phyloP scores from a whole-genome alignment of 2,888 invertebrate genomes.

The Gortyna flavago region DNA sequence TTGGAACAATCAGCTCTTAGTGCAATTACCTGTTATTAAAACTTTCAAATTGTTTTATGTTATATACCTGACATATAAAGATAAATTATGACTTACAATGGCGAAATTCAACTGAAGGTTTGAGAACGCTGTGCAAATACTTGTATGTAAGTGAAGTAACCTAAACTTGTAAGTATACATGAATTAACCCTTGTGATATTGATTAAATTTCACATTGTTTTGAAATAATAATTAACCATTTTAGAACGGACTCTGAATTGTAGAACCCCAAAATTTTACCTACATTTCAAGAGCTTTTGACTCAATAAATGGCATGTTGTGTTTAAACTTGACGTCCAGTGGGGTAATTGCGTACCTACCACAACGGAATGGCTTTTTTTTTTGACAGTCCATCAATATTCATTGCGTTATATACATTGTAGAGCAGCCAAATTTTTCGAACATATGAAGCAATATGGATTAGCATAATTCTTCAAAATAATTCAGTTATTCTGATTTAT shows the following conservation, averaged over 20 bases:
- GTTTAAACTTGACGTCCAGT: not conserved
- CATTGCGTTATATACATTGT: not conserved
- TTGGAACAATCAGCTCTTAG: no score
- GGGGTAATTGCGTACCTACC: not conserved
- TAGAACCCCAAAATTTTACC: not conserved
- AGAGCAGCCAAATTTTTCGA: no score
- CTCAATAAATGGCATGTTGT: not conserved
- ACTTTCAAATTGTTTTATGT: constrained; percentile 31
- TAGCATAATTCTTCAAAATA: no score
- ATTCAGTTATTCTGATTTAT: not conserved
- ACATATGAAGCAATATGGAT: no score
- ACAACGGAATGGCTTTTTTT: not conserved
- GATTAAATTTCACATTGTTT: not conserved
- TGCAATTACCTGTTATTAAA: constrained; percentile 1
- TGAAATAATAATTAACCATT: not conserved
- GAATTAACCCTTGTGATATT: constrained; percentile 5
- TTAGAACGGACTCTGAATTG: not conserved
- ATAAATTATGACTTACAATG: constrained; percentile 42
- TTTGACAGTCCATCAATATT: not conserved
- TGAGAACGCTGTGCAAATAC: constrained; percentile 9
- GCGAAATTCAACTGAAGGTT: constrained; percentile 36
- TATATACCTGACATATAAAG: constrained; percentile 48
- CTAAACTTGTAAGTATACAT: constrained; percentile 9
- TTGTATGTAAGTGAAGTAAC: constrained; percentile 24
- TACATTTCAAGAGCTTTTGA: not conserved